phyloP scores from a whole-genome alignment of 2,113 vertebrate genomes.

The Blennius ocellaris region DNA sequence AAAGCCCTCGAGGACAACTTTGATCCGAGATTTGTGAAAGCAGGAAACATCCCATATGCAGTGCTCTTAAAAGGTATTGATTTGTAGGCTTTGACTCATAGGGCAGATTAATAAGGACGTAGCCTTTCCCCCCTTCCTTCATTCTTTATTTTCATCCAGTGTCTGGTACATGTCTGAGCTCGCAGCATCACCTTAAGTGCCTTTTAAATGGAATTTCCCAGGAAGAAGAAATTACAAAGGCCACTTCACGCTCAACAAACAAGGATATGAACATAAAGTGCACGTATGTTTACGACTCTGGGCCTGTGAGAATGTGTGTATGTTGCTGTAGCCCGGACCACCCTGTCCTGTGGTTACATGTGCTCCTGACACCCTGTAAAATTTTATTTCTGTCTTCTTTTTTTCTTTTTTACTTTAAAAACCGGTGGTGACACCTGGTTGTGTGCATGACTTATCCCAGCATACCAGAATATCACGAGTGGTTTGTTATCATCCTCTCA shows the following conservation, averaged over 20 bases:
- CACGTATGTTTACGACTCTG: conserved; percentile 3
- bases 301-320: not conserved
- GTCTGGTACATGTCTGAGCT: conserved; percentile 42
- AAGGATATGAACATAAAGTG: not conserved
- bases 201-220: conserved; percentile 47
- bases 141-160: not conserved
- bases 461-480: no score
- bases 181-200: conserved; percentile 15
- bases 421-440: no score
- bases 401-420: no score
- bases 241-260: conserved; percentile 1
- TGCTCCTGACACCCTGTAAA: no score
- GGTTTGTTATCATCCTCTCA: no score
- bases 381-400: no score
- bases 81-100: conserved; percentile 41
- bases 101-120: conserved; percentile 20
- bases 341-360: no score
- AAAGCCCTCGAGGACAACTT: conserved; percentile 18
- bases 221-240: conserved; percentile 9
- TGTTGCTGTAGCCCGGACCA: no score
- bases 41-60: not conserved
- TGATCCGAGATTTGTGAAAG: conserved; percentile 31
- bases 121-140: conserved; percentile 19
- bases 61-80: conserved; percentile 41
- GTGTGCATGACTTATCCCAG: no score